Base-by-base conservation (phyloP, 2,113 vertebrate species). In the Dipodomys ordii region DNA sequence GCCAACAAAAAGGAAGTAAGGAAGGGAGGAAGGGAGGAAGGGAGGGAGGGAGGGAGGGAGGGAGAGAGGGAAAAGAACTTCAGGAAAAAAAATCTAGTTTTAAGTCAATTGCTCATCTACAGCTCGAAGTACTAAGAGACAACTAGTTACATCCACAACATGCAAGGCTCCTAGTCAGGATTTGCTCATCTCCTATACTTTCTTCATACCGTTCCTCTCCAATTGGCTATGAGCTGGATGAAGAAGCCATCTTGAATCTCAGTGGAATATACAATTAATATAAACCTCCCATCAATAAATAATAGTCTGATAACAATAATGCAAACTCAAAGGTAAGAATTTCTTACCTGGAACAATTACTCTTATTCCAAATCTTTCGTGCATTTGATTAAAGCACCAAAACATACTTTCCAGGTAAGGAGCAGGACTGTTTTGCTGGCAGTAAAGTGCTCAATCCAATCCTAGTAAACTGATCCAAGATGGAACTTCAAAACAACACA, bases 331-430 rank as follows among this genome's bases (percentile, higher is more conserved):
- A 91, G 71, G 35, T 91, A 39, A 95, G 83, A 86, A 92, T 82
- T 89, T 91, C 39, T 78, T 53, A 73, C 30, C 67, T 89, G 62
- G 93, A 97, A 92, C 72, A 89, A 82, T 86, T 39, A 76, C 60
- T 53, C 81, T 65, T 65, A 30, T n/a, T 35, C 49, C 46, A 35
- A 23, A n/a, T 84, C 83, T 76, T 92, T 74, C 69, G 60, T 90
- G 30, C 57, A 80, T 93, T 87, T 88, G 39, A 95, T 67, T 85
- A 90, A 94, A 92, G 77, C 44, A 93, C 30, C 92, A 93, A 96
- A 87, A 96, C 28, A 78, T 46, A 71, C 69, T 91, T 90, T 80
- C 69, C 90, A 64, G 22, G 2, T 46, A 88, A 76, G 64, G 7
- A 89, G 57, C 6, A 53, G 30, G 60, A 69, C 27, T 79, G n/a